Evolutionary conservation across 1,140 invertebrate species (phyloP).

Genomic region (Sesamia nonagrioides): DNA sequence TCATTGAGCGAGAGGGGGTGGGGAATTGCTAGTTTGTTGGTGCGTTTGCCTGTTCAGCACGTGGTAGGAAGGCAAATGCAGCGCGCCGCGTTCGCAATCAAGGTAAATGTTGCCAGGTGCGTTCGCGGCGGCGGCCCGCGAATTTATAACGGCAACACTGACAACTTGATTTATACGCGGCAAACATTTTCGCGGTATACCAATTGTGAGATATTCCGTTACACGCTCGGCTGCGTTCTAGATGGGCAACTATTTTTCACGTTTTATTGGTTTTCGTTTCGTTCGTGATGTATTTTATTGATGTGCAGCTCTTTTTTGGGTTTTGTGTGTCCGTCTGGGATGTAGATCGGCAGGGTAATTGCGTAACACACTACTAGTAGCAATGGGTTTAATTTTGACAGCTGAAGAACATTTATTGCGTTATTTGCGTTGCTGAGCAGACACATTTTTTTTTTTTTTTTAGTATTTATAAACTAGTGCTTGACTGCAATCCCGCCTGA

Average conservation of each 20-base stretch:
- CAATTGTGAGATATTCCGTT: slow-evolving; percentile 69
- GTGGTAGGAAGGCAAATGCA: slow-evolving; percentile 66
- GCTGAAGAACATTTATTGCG: too few species aligned
- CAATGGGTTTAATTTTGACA: too few species aligned
- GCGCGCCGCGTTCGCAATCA: slow-evolving; percentile 70
- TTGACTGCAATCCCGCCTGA: too few species aligned
- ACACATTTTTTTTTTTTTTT: too few species aligned
- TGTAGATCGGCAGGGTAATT: too few species aligned
- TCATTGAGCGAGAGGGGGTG: not conserved
- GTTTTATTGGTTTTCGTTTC: slow-evolving; percentile 65
- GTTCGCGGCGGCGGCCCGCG: slow-evolving; percentile 69
- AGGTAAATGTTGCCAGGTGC: slow-evolving; percentile 80
- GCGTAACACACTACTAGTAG: too few species aligned
- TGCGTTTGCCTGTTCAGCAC: slow-evolving; percentile 55
- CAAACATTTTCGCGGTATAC: slow-evolving; percentile 70
- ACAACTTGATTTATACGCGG: slow-evolving; percentile 78
- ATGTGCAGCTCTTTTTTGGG: slow-evolving; percentile 39
- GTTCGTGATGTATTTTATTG: slow-evolving; percentile 52
- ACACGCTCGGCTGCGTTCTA: slow-evolving; percentile 60
- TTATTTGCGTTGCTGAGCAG: too few species aligned
- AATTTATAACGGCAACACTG: slow-evolving; percentile 81
- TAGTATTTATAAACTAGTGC: too few species aligned
- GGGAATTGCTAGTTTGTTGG: slow-evolving; percentile 50
- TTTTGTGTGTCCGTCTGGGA: slow-evolving; percentile 41
- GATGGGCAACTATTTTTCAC: slow-evolving; percentile 67